Evolutionary conservation across 2,113 vertebrate species (phyloP).

Genomic region (Psilopsiagon aurifrons): DNA sequence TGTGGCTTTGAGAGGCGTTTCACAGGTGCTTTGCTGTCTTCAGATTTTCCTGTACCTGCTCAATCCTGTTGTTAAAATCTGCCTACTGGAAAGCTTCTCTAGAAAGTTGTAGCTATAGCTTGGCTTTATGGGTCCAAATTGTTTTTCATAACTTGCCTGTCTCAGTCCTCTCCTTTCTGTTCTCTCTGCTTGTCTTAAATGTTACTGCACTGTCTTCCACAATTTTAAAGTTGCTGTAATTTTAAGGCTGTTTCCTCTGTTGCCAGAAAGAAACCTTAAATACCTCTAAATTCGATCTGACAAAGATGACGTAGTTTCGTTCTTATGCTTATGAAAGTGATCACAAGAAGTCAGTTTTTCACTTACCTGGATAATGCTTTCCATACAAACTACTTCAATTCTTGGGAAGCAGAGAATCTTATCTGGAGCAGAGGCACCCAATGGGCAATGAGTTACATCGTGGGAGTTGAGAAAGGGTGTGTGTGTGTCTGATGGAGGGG

Average conservation of each 20-base stretch:
- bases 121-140: not conserved
- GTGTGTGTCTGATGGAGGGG: not conserved
- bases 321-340: not conserved
- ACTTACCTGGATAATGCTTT: not conserved
- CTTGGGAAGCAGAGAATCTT: not conserved
- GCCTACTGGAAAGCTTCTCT: not conserved
- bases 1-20: not conserved
- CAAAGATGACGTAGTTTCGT: conserved; percentile 13
- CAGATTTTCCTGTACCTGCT: not conserved
- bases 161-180: not conserved
- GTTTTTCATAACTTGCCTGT: not conserved
- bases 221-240: not conserved
- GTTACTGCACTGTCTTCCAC: not conserved
- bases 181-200: not conserved
- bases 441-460: not conserved
- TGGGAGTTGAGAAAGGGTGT: not conserved
- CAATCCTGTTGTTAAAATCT: not conserved
- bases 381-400: not conserved
- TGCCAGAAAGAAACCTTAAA: not conserved
- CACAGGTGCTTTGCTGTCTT: not conserved
- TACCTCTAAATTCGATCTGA: not conserved
- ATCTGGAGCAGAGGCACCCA: not conserved
- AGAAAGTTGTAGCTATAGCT: not conserved
- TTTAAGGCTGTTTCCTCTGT: not conserved
- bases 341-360: not conserved